Evolutionary conservation across 2,888 invertebrate species (phyloP).

Genomic region (Metalampra italica): DNA sequence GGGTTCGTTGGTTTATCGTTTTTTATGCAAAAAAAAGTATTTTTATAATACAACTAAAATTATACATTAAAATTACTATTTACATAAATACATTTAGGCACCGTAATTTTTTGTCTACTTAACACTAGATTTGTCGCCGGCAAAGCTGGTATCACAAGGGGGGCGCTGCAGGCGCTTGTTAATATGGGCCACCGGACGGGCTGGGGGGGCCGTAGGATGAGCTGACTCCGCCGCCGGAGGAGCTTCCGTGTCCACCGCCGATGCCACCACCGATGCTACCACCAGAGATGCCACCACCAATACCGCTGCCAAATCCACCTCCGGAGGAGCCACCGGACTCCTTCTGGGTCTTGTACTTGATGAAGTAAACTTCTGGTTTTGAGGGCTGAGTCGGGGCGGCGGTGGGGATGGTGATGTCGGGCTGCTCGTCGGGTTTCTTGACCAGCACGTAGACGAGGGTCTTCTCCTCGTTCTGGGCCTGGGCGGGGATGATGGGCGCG

Average conservation of each 20-base stretch:
- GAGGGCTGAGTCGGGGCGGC: conserved; percentile 85
- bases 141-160: conserved; percentile 74
- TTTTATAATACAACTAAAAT: conserved; percentile 74
- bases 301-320: conserved; percentile 32
- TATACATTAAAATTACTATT: conserved; percentile 78
- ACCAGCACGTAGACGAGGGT: conserved; percentile 90
- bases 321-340: conserved; percentile 52
- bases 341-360: conserved; percentile 88
- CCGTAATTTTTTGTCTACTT: conserved; percentile 79
- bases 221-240: conserved; percentile 69
- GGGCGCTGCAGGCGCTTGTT: conserved; percentile 52
- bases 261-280: conserved; percentile 34
- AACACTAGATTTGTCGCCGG: conserved; percentile 71
- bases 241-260: conserved; percentile 36
- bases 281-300: conserved; percentile 23
- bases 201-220: conserved; percentile 82
- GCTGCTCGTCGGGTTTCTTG: conserved; percentile 89
- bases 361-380: conserved; percentile 91
- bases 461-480: conserved; percentile 87
- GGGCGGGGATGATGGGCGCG: conserved; percentile 85
- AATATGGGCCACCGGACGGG: conserved; percentile 82
- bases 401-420: conserved; percentile 87
- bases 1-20: conserved; percentile 47
- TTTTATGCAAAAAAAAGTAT: conserved; percentile 72
- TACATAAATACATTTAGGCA: conserved; percentile 80